Conservation (phyloP, 2,888 invertebrate genomes). For the Pycnomerus fuliginosus region DNA sequence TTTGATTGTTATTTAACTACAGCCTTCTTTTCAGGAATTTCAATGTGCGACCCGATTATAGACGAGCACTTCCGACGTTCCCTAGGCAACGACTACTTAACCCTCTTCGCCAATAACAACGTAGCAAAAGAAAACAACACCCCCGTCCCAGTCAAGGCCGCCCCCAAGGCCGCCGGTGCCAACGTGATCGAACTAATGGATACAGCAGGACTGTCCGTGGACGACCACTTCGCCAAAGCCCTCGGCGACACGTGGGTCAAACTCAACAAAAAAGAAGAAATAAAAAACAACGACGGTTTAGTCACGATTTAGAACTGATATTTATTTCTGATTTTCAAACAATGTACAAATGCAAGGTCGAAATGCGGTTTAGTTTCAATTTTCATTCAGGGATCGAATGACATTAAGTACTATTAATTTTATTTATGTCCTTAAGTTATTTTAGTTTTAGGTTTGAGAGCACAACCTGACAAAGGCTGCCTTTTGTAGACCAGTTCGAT, state of each 20-base stretch:
- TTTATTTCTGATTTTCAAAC: constrained; percentile 14
- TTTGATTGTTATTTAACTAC: neutral
- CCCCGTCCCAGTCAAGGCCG: constrained; percentile 29
- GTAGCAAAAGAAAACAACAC: constrained; percentile 37
- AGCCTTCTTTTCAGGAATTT: constrained; percentile 63
- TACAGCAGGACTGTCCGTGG: constrained; percentile 69
- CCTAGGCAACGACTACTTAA: constrained; percentile 78
- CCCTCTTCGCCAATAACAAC: constrained; percentile 63
- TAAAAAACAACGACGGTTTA: constrained; percentile 45
- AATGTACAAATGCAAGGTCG: constrained; percentile 21
- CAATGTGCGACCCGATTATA: constrained; percentile 86
- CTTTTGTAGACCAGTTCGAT: constrained; percentile 16
- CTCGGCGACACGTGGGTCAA: constrained; percentile 82
- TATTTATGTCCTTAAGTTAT: constrained; percentile 4
- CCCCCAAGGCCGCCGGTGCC: constrained; percentile 26
- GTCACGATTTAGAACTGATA: constrained; percentile 39
- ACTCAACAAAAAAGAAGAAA: constrained; percentile 64
- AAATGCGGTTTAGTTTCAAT: constrained; percentile 8
- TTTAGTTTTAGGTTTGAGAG: constrained; percentile 14
- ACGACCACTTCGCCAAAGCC: constrained; percentile 91
- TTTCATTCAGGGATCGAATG: constrained; percentile 13
- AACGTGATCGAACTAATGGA: constrained; percentile 58
- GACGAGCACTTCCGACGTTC: constrained; percentile 95
- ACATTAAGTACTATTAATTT: no score
- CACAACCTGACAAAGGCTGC: constrained; percentile 21